phyloP scores from a whole-genome alignment of 1,140 invertebrate genomes.

The Limonius californicus region DNA sequence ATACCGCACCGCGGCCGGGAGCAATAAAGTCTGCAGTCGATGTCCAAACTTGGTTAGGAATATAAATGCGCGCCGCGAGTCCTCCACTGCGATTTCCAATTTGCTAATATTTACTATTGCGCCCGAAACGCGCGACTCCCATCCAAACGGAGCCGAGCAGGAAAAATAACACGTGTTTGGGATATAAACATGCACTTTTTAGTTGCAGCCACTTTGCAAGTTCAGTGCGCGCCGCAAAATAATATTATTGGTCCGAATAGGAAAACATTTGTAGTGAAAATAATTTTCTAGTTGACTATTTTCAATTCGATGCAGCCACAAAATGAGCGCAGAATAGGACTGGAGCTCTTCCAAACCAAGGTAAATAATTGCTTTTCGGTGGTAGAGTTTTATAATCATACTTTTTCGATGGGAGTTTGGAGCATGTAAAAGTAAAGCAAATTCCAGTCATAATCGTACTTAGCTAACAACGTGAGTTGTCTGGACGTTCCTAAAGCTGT shows the following conservation, averaged over 20 bases:
- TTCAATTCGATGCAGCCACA: no score
- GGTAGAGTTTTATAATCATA: no score
- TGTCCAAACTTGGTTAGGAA: background rate
- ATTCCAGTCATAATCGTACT: no score
- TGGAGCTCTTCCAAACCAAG: no score
- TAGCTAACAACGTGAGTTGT: no score
- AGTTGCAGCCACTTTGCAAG: background rate
- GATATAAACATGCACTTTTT: background rate
- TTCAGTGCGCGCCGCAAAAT: background rate
- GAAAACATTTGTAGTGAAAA: background rate
- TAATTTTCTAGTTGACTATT: background rate
- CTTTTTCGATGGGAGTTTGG: no score
- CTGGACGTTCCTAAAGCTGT: no score
- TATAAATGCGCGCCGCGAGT: background rate
- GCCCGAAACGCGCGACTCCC: background rate
- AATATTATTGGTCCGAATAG: background rate
- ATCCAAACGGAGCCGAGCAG: background rate
- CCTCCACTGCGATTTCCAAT: background rate
- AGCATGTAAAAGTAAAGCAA: no score
- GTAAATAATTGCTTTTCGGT: no score
- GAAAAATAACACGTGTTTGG: background rate
- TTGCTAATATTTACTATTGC: conserved; percentile 2
- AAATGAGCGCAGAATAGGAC: no score
- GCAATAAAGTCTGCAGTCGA: background rate
- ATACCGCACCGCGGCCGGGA: background rate